A percentile compares a stretch with the other conserved stretches of the same genome.
phyloP scores from a whole-genome alignment of 2,113 vertebrate species.

The Tautogolabrus adspersus region DNA sequence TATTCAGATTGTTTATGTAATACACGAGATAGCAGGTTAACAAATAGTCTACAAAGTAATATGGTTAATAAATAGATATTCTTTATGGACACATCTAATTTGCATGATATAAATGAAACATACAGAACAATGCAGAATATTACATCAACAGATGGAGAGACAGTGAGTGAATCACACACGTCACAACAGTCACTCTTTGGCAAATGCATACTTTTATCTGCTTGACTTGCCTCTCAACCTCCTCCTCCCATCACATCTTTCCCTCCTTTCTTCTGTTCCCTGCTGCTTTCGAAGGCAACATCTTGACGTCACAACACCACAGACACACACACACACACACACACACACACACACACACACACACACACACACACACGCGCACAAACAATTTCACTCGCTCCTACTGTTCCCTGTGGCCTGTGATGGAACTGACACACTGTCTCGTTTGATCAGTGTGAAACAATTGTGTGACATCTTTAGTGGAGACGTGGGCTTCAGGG shows the following conservation, averaged over 20 bases:
- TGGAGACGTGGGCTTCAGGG: conserved; percentile 55
- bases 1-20: too few species aligned
- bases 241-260: conserved; percentile 20
- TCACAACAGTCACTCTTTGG: conserved; percentile 17
- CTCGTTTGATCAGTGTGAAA: conserved; percentile 69
- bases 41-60: too few species aligned
- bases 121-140: neutral
- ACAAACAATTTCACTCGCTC: conserved; percentile 59
- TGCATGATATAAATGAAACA: neutral
- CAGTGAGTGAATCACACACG: conserved; percentile 20
- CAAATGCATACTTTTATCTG: conserved; percentile 20
- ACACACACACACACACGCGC: neutral
- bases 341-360: neutral
- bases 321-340: neutral
- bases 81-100: too few species aligned
- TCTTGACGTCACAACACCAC: conserved; percentile 43
- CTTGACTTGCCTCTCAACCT: conserved; percentile 23
- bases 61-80: too few species aligned
- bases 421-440: conserved; percentile 71
- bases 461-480: conserved; percentile 65
- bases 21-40: too few species aligned
- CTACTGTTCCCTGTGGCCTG: conserved; percentile 67
- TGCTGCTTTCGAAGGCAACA: conserved; percentile 40
- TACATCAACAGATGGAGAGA: neutral
- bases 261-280: neutral